Base-by-base conservation (phyloP, 1,140 invertebrate species). In the Bicyclus anynana region DNA sequence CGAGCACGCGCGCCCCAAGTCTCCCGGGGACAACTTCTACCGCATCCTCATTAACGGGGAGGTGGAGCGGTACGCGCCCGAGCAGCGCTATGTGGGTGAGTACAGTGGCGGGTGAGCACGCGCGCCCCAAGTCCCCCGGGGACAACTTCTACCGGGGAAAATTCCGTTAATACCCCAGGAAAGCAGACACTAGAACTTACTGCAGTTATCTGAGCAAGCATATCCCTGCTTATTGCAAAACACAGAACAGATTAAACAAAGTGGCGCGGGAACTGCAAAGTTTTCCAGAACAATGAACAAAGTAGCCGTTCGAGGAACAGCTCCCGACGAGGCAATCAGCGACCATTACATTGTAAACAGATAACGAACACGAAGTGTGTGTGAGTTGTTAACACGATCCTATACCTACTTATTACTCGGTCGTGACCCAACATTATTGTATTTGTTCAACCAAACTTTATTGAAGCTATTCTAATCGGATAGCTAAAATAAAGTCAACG, bases 21-120 rank as follows among this genome's bases (percentile, higher is more conserved):
- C 80, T 1, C 89, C 91, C n/a, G 95, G 95, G 14, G 95, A 96
- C 84, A 95, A 95, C 87, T 94, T 94, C 70, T 96, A 94, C 85
- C 91, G 91, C 69, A 93, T 97, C 69, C 89, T 93, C 68, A 90
- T 96, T 57, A 94, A 92, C 68, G 95, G 94, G 56, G 91, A 94
- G 68, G 90, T 93, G 14, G 91, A 94, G 69, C 93, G 94, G 75
- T 97, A 96, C 79, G 91, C 93, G 26, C 94, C 95, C 2, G 94
- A 93, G 47, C 92, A 94, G 62, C 89, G 94, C 57, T 96, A 96
- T 75, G 94, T 93, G 59, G 92, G 94, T 96, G 33, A 66, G 80
- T 40, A 38, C 4, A 3, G 1, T 40, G 14, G 13, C 38, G n/a
- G 13, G n/a, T 4, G 2, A 4, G 12, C 3, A 35, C 33, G 10